Evolutionary conservation across 2,888 invertebrate species (phyloP), one percentile per base, ranked within the genome.

Genomic region (Erynnis tages): DNA sequence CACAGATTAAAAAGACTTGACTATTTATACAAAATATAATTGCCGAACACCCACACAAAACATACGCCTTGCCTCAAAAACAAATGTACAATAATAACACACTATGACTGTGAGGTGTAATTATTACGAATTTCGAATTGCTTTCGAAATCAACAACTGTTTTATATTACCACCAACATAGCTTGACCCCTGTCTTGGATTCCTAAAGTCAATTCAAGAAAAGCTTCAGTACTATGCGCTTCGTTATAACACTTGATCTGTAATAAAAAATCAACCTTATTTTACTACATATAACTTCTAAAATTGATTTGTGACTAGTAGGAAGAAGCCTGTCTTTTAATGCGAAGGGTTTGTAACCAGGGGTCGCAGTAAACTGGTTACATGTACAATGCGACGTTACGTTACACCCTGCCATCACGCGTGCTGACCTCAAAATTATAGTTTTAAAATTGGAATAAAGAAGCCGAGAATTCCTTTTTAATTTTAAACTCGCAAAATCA

Each of bases 71-170:
- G 67, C 58, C 71, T 77, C 13, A 29, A 48, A 78, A 81, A 81
- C 78, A 79, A 80, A 81, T 72, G 73, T 60, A 62, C 57, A 54
- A 62, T 77, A 79, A 78, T 78, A 73, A 76, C 64, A 72, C 67
- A 67, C 65, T 69, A 69, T 69, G 70, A 72, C 65, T 67, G 67
- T 67, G 63, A 56, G 52, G 57, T 56, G 66, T 75, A 79, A 82
- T 82, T 80, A 80, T 74, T 76, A 73, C 57, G 63, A 72, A 81
- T 72, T 75, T 73, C 60, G 66, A 74, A 76, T 74, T 71, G 67
- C 62, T 69, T 79, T 75, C 69, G 69, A 74, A 75, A 73, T 81
- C 76, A 76, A 79, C 82, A 83, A 81, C 82, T 80, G 79, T 73
- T 77, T 67, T 70, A 63, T 67, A 65, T 70, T 62, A 54, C 56